Evolutionary conservation across 1,140 invertebrate species (phyloP), one percentile per base, ranked within the genome.

Genomic region (Conus ventricosus): DNA sequence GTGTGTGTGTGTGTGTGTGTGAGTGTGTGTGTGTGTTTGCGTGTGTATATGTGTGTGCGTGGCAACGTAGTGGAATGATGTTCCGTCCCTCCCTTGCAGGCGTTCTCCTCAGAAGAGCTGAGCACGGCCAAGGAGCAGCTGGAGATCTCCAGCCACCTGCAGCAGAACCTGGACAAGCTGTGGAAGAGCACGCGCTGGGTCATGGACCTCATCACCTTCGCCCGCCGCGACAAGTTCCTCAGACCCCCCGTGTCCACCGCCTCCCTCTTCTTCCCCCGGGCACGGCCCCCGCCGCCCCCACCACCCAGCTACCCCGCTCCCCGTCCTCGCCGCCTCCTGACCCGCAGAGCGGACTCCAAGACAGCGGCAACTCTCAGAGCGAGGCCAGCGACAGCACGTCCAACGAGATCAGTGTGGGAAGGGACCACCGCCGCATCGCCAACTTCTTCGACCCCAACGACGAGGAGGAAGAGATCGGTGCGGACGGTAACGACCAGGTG

Each of bases 131-230:
- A 98, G 94, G 97, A 98, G 89, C 96, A 98, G 67, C 94, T 99
- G 17, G 95, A 96, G 2, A 97, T 97, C 91, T 95, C 99, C 25
- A 90, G 87, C 27, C 92, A 92, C 51, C 92, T 95, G 81, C 94
- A 95, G 87, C 91, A 93, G 84, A 90, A 92, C 23, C 90, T 95
- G 39, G 95, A 96, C 83, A 92, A 93, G 63, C 97, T 98, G 2
- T 99, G 99, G 99, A 98, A 98, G 93, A 97, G 97, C 51, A 97
- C 98, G 5, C 96, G 99, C 20, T 99, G 99, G 99, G 96, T 99
- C 1, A 98, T 99, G 96, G 98, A 99, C 92, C 97, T 99, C 5
- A 97, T 99, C 71, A 97, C 97, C 1, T 98, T 98, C 93, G 98
- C 98, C 1, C 84, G 84, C 39, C 85, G 85, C 53, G 85, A 87